Evolutionary conservation across 2,797 vertebrate species (phyloP), one percentile per base, ranked within the genome.

Genomic region (Urocyon cinereoargenteus): DNA sequence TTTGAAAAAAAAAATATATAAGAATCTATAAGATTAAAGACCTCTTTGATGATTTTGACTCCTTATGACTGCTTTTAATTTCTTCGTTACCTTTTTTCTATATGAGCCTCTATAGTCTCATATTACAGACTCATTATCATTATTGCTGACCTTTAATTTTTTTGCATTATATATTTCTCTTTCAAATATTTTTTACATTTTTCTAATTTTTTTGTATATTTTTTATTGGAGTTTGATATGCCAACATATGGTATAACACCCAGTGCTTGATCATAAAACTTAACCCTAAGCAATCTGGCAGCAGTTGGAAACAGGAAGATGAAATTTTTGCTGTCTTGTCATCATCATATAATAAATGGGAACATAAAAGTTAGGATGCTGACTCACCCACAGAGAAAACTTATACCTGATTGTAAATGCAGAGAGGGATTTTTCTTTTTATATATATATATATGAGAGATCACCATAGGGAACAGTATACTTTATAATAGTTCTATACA

Each of bases 241-340:
- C 40, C 40, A 45, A 45, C 40, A 45, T 45, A 45, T 8, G 8
- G 40, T 45, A 45, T 45, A 45, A 45, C 40, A 45, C 40, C 40
- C 40, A 45, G 40, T 45, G 40, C 40, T 45, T 45, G 40, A 45
- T 89, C 19, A 15, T 82, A 73, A 82, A 94, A 82, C 31, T 86
- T 93, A 91, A 64, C 21, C 70, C 15, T 53, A 26, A 81, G 45
- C 55, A 86, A 73, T 90, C 55, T 83, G 66, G 85, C 73, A 78
- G 55, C 28, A 88, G 49, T 49, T 12, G 49, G 55, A 95, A 93
- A 96, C 12, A 87, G 40, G 86, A 90, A 75, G 68, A 34, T 81
- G n/a, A 75, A 53, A 73, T 72, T 82, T 91, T 92, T 95, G n/a
- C 28, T 16, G 11, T 66, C 9, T 83, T 89, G 34, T 34, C 14